These are phyloP conservation scores for Stomorhina lunata DNA, from an alignment of 2,888 invertebrate species.

Conservation along the genomic window DNA sequence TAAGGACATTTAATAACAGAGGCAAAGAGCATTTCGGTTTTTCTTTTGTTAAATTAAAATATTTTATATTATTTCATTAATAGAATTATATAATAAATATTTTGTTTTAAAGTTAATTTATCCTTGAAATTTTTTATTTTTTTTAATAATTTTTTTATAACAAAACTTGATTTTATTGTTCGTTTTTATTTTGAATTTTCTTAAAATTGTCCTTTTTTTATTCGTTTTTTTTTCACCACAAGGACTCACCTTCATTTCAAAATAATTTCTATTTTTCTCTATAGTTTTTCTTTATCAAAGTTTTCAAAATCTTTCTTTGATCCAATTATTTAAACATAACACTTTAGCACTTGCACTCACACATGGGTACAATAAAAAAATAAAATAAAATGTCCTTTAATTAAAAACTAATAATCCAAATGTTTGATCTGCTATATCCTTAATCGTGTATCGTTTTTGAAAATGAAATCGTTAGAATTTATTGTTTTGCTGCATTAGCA, in stretches of 20 bases:
- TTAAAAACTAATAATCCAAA: constrained; percentile 53
- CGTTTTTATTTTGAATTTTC: neutral
- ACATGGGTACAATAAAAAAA: neutral
- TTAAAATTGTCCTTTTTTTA: constrained; percentile 39
- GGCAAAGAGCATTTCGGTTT: too few relatives aligned
- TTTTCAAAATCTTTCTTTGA: neutral
- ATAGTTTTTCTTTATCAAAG: neutral
- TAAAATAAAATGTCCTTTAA: constrained; percentile 47
- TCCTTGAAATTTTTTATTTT: neutral
- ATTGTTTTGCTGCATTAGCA: constrained; percentile 3
- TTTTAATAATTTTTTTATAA: too few relatives aligned
- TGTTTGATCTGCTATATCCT: constrained; percentile 40
- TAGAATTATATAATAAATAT: too few relatives aligned
- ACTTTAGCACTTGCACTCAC: constrained; percentile 8
- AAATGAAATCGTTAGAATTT: neutral
- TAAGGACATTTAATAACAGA: too few relatives aligned
- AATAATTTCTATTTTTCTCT: constrained; percentile 35
- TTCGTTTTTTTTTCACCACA: neutral
- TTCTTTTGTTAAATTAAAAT: too few relatives aligned
- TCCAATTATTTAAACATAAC: constrained; percentile 14
- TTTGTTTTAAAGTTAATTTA: neutral
- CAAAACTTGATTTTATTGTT: too few relatives aligned
- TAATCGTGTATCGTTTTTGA: constrained; percentile 7
- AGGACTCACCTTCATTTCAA: constrained; percentile 71
- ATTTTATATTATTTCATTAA: too few relatives aligned